A percentile compares a stretch with the other conserved stretches of the same genome.
These are phyloP conservation scores for Yasuhikotakia modesta DNA, from an alignment of 2,797 vertebrate genomes.

Conservation along the genomic window DNA sequence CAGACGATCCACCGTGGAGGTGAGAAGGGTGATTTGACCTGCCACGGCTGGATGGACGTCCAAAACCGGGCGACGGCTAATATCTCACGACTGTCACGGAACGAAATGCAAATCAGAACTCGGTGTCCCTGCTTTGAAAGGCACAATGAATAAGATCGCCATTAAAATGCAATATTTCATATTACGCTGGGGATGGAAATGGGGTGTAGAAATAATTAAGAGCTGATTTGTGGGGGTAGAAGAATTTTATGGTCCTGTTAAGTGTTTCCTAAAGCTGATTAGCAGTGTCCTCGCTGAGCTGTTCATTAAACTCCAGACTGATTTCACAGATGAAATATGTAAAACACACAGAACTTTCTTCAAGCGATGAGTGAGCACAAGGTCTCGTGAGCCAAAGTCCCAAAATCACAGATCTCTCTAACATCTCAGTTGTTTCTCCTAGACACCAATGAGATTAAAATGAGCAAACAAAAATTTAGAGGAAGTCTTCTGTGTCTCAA, in stretches of 20 bases:
- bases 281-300: constrained; percentile 62
- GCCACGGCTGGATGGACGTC: constrained; percentile 39
- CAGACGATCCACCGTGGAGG: constrained; percentile 18
- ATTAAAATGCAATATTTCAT: constrained; percentile 58
- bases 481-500: too few relatives aligned
- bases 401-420: too few relatives aligned
- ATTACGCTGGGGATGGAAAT: constrained; percentile 51
- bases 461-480: too few relatives aligned
- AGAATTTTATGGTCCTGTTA: constrained; percentile 54
- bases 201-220: constrained; percentile 55
- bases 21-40: constrained; percentile 37
- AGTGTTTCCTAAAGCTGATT: constrained; percentile 66
- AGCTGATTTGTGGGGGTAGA: constrained; percentile 48
- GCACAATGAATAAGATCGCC: constrained; percentile 50
- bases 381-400: neutral
- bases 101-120: constrained; percentile 55
- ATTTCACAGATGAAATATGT: constrained; percentile 50
- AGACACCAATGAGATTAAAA: too few relatives aligned
- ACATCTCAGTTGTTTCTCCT: too few relatives aligned
- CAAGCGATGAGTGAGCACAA: constrained; percentile 20
- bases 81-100: constrained; percentile 48
- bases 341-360: constrained; percentile 40
- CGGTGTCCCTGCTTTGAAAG: constrained; percentile 41
- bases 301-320: constrained; percentile 50
- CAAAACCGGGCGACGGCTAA: constrained; percentile 33